Percentiles rank a stretch among this genome's conserved stretches.
These are phyloP conservation scores for Apeira syringaria DNA, from an alignment of 2,888 invertebrate genomes.

Conservation along the genomic window DNA sequence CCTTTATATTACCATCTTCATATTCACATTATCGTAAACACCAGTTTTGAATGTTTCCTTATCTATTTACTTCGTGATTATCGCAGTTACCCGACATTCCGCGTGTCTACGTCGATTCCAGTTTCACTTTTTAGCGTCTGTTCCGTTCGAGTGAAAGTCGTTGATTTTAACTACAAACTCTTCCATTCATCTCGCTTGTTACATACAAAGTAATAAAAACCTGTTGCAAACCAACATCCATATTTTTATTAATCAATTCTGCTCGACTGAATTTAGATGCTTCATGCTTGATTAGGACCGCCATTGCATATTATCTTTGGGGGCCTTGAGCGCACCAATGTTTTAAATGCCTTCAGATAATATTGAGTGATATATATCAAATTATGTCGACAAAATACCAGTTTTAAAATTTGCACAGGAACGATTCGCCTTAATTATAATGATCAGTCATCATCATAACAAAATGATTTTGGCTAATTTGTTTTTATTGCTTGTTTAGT, in stretches of 20 bases:
- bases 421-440: neutral
- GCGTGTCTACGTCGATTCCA: conserved; percentile 54
- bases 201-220: conserved; percentile 37
- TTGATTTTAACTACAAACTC: conserved; percentile 64
- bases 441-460: conserved; percentile 12
- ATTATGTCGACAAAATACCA: neutral
- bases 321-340: conserved; percentile 4
- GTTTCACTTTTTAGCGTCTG: conserved; percentile 80
- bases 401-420: too few relatives aligned
- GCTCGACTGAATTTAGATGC: conserved; percentile 5
- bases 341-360: conserved; percentile 5
- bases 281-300: conserved; percentile 28
- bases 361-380: conserved; percentile 6
- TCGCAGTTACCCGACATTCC: conserved; percentile 57
- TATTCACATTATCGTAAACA: conserved; percentile 14
- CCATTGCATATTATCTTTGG: conserved; percentile 16
- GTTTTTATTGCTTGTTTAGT: conserved; percentile 17
- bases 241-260: conserved; percentile 18
- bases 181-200: conserved; percentile 65
- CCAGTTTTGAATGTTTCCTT: conserved; percentile 30
- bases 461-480: conserved; percentile 12
- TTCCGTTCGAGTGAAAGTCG: conserved; percentile 67
- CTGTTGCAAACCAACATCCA: conserved; percentile 17
- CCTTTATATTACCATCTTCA: too few relatives aligned
- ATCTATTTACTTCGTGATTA: conserved; percentile 46